Evolutionary conservation across 2,888 invertebrate genomes (phyloP), one percentile per base, ranked within the genome.

Genomic region (Clitarchus hookeri): DNA sequence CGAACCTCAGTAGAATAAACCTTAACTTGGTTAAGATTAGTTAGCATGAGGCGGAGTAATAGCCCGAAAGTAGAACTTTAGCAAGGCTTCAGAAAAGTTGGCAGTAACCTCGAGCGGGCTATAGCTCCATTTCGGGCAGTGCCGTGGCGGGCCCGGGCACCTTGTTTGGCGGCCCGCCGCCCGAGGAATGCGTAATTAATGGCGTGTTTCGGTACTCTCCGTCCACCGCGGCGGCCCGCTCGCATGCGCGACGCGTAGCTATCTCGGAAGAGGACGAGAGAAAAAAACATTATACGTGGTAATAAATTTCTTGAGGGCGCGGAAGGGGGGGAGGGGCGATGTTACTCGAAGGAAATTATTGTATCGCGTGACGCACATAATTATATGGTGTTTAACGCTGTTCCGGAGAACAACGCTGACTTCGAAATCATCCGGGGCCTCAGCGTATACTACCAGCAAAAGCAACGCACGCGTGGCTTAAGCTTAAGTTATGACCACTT

Each of bases 361-460:
- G 65, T 65, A 65, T 65, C 65, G 65, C 65, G 65, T 65, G 65
- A 65, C 23, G 65, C 65, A 65, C n/a, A 65, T 65, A 65, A 65
- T 65, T 65, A 65, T 65, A 8, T 19, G 23, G 65, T 65, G 65
- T 65, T 65, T 65, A 65, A 8, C 65, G 65, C 65, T n/a, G n/a
- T 65, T 65, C 53, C 13, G 65, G 65, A 65, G n/a, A 9, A n/a
- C 65, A 23, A n/a, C 65, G 8, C n/a, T 65, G 65, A 65, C 65
- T 65, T 19, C 65, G 36, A 65, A 23, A 65, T 65, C 8, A 23
- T n/a, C 65, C 65, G 19, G 0, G 65, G 11, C 65, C 16, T 23
- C 1, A n/a, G 16, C 65, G 8, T 36, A n/a, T 65, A 65, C 6
- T 65, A 65, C 65, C 65, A 65, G 23, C 65, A n/a, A 65, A 6